Evolutionary conservation across 2,797 vertebrate genomes (phyloP), one percentile per base, ranked within the genome.

Genomic region (Nyctalus aviator): DNA sequence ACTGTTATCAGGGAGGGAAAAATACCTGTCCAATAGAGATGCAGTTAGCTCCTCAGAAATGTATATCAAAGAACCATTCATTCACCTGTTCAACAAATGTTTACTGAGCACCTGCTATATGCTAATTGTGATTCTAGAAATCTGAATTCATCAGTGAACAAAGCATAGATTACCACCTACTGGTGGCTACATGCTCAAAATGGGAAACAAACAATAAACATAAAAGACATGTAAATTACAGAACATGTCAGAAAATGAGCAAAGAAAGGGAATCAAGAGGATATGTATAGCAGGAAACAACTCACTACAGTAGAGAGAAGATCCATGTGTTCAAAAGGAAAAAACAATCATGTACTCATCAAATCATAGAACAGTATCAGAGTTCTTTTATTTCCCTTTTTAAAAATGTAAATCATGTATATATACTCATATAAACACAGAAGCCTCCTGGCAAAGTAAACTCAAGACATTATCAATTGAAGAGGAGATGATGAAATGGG

Each of bases 271-370:
- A 14, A 66, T 4, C 0, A 6, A 37, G 4, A 25, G 3, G 30
- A 30, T 2, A 13, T 13, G 5, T 8, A 20, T 2, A 14, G 44
- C 35, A 44, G 46, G 76, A 75, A 32, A 14, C 35, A 30, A 18
- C 83, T 17, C 7, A 30, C 18, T 8, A 13, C 27, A 7, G 48
- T 1, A 32, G 23, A 11, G 13, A 6, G 55, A 50, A 30, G 17
- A 84, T 1, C 30, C 62, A 27, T 1, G 12, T 30, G n/a, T 53
- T 88, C 71, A n/a, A 68, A 68, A 32, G 3, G 37, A 23, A 35
- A 64, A 30, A 3, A 69, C 10, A 35, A 15, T 0, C 0, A 0
- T 18, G 44, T 18, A 27, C n/a, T 72, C 55, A 8, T 2, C 6
- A 35, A 48, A 69, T 72, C 68, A 64, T 55, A 35, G 69, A 72